phyloP scores from a whole-genome alignment of 1,140 invertebrate species.

The Drosophila oshimai region DNA sequence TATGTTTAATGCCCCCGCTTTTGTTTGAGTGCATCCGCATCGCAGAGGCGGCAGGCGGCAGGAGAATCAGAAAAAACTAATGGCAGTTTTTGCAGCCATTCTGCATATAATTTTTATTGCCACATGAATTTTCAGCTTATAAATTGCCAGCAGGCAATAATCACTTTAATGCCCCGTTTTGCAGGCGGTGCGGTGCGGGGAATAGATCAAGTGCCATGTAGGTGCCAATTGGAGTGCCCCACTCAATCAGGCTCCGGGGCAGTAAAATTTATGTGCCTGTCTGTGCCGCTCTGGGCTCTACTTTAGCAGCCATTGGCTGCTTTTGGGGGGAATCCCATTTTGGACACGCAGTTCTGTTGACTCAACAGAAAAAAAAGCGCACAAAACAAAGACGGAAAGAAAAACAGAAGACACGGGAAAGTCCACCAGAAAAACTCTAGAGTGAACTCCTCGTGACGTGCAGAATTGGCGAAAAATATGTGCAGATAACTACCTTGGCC shows the following conservation, averaged over 20 bases:
- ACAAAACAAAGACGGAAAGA: slow-evolving; percentile 17
- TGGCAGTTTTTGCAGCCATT: slow-evolving; percentile 11
- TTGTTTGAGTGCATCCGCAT: slow-evolving; percentile 39
- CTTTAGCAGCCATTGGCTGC: slow-evolving; percentile 4
- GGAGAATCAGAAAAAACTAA: slow-evolving; percentile 35
- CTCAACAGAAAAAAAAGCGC: slow-evolving; percentile 52
- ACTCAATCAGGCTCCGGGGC: slow-evolving; percentile 57
- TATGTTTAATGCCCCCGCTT: slow-evolving; percentile 36
- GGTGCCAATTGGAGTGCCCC: slow-evolving; percentile 62
- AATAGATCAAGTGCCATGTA: slow-evolving; percentile 39
- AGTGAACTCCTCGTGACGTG: slow-evolving; percentile 64
- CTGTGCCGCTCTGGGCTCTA: slow-evolving; percentile 2
- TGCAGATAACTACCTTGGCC: slow-evolving; percentile 50
- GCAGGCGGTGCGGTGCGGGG: neutral
- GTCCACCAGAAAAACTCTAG: slow-evolving; percentile 20
- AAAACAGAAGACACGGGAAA: slow-evolving; percentile 16
- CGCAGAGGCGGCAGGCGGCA: neutral
- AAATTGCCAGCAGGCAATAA: slow-evolving; percentile 43
- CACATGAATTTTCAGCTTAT: slow-evolving; percentile 57
- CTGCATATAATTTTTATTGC: slow-evolving; percentile 35
- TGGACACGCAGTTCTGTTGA: slow-evolving; percentile 68
- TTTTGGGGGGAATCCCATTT: slow-evolving; percentile 15
- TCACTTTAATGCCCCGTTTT: slow-evolving; percentile 30
- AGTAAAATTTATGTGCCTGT: slow-evolving; percentile 40
- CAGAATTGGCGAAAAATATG: slow-evolving; percentile 66